Evolutionary conservation across 2,888 invertebrate genomes (phyloP), one percentile per base, ranked within the genome.

Genomic region (Germaria angustata): DNA sequence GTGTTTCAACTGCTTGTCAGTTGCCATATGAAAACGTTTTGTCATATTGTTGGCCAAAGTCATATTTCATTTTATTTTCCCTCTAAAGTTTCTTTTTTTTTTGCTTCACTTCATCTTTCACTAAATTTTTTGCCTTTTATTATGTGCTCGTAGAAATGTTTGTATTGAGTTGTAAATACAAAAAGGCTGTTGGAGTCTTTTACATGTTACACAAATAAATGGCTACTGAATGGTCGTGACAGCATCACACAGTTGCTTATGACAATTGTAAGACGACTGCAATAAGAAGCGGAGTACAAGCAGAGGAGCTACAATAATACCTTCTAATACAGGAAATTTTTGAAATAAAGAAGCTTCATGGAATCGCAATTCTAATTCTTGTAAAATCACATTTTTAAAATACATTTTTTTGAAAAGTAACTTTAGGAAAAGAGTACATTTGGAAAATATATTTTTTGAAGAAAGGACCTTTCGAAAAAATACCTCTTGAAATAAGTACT

Each of bases 1-100:
- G 28, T 28, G 28, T 28, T 28, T 28, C 28, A 28, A 28, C 28
- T 28, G 28, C 36, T 77, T 81, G 81, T 77, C 77, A 46, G 39
- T 72, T 81, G 44, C 72, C 77, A 66, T 71, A 81, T 76, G 53
- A 76, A 81, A 71, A 81, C 59, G 66, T 76, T 81, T 80, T 72
- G 81, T 77, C 81, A 81, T 81, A 53, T 65, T 72, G 77, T 77
- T 81, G 66, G 65, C 49, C 59, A 34, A 81, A 71, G 55, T 61
- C 71, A 81, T 81, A 77, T 72, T 77, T 76, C 71, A 81, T 76
- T 46, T 63, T 22, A 22, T n/a, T 66, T 41, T 17, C 5, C 41
- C 46, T 72, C 7, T 24, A n/a, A n/a, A n/a, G n/a, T n/a, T n/a
- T 36, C 36, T 36, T 9, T 32, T 39, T 65, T 71, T 49, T 57